These are phyloP conservation scores for Melinopterus prodromus DNA, from an alignment of 2,888 invertebrate species.

Conservation along the genomic window DNA sequence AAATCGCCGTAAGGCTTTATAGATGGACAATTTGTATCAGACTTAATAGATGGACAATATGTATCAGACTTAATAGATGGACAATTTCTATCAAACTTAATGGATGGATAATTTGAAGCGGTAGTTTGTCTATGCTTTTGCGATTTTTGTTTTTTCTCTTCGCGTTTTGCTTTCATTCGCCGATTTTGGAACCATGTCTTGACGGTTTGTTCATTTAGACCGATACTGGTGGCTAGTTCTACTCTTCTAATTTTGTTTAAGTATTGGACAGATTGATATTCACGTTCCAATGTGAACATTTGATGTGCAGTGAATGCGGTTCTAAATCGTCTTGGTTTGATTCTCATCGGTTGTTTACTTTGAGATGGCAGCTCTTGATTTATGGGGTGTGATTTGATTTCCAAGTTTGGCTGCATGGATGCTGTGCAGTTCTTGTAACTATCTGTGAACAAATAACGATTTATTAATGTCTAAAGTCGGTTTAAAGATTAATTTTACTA, in stretches of 20 bases:
- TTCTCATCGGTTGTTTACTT: background rate
- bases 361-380: background rate
- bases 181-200: slow-evolving; percentile 92
- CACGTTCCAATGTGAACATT: slow-evolving; percentile 80
- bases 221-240: slow-evolving; percentile 74
- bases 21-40: background rate
- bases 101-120: too few relatives aligned
- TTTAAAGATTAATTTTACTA: too few relatives aligned
- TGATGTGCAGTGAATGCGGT: slow-evolving; percentile 85
- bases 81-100: too few relatives aligned
- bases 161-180: slow-evolving; percentile 81
- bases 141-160: slow-evolving; percentile 47
- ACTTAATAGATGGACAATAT: too few relatives aligned
- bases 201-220: slow-evolving; percentile 80
- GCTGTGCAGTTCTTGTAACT: background rate
- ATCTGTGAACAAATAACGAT: background rate
- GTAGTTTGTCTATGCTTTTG: background rate
- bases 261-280: slow-evolving; percentile 78
- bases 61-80: too few relatives aligned
- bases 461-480: too few relatives aligned
- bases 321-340: slow-evolving; percentile 54
- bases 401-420: background rate
- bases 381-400: background rate
- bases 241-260: slow-evolving; percentile 80
- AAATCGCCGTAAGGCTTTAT: background rate